Conservation (phyloP, 1,140 invertebrate genomes). For the Drosophila murphyi region DNA sequence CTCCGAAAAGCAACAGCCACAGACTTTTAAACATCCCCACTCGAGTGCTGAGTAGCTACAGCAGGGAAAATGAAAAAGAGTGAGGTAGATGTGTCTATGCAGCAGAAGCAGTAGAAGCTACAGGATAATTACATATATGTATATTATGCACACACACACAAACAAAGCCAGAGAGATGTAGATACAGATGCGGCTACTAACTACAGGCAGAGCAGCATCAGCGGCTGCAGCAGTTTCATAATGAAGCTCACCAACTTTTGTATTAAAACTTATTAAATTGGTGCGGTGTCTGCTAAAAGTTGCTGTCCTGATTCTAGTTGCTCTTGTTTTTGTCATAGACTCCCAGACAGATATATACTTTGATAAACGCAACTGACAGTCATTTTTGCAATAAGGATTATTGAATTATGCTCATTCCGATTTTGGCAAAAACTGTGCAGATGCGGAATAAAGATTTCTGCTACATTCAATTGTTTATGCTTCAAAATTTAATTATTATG, state of each 20-base stretch:
- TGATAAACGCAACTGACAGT: conserved; percentile 14
- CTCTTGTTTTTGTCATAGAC: conserved; percentile 4
- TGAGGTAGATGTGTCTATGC: background rate
- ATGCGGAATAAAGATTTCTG: too few relatives aligned
- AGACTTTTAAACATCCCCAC: conserved; percentile 37
- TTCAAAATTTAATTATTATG: background rate
- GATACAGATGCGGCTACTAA: conserved; percentile 35
- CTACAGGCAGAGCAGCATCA: conserved; percentile 2
- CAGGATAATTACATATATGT: background rate
- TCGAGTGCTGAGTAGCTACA: conserved; percentile 29
- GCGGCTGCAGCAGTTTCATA: conserved; percentile 54
- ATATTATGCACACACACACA: conserved; percentile 15
- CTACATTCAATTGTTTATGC: too few relatives aligned
- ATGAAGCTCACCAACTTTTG: conserved; percentile 72
- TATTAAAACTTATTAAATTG: conserved; percentile 80
- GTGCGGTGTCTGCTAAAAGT: conserved; percentile 46
- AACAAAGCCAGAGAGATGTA: conserved; percentile 15
- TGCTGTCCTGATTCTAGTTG: conserved; percentile 9
- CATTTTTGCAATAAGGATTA: conserved; percentile 10
- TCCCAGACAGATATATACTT: conserved; percentile 2
- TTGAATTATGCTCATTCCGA: background rate
- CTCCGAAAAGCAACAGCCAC: conserved; percentile 27
- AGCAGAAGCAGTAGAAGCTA: background rate
- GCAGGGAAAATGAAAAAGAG: background rate
- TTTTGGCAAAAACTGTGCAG: too few relatives aligned